These are phyloP conservation scores for Xenopus borealis DNA, from an alignment of 2,113 vertebrate genomes.

Conservation along the genomic window DNA sequence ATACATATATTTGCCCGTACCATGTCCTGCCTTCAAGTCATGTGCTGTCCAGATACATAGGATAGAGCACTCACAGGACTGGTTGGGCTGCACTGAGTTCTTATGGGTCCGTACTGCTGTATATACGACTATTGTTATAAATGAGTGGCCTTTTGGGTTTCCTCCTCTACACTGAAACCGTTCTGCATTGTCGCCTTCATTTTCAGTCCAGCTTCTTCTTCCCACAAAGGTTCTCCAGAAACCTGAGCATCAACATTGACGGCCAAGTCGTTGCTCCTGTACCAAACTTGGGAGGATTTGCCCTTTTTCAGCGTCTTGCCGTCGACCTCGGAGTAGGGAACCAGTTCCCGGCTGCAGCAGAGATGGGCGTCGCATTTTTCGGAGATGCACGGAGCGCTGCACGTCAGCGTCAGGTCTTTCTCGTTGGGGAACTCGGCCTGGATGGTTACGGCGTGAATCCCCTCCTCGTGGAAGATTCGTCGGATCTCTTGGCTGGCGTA, in stretches of 20 bases:
- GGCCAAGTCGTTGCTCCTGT: constrained; percentile 37
- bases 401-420: constrained; percentile 49
- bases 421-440: constrained; percentile 67
- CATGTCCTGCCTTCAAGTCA: too few relatives aligned
- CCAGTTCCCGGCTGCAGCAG: constrained; percentile 66
- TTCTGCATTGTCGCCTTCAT: fast-evolving
- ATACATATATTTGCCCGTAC: too few relatives aligned
- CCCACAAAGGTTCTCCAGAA: not conserved
- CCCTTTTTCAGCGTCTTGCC: constrained; percentile 55
- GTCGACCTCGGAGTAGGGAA: constrained; percentile 47
- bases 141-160: constrained; percentile 51
- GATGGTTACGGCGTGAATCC: constrained; percentile 76
- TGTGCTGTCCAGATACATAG: too few relatives aligned
- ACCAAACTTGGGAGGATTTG: constrained; percentile 7
- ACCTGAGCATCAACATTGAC: constrained; percentile 47
- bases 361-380: constrained; percentile 60
- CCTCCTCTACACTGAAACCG: constrained; percentile 15
- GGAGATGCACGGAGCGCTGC: constrained; percentile 68
- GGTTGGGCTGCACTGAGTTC: too few relatives aligned
- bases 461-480: constrained; percentile 69
- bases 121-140: constrained; percentile 52
- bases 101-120: not conserved
- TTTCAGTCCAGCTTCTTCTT: constrained; percentile 15
- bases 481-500: constrained; percentile 60
- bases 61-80: too few relatives aligned